Percentiles rank a stretch among this genome's conserved stretches.
phyloP scores from a whole-genome alignment of 2,113 vertebrate genomes.

The Psettodes erumei region DNA sequence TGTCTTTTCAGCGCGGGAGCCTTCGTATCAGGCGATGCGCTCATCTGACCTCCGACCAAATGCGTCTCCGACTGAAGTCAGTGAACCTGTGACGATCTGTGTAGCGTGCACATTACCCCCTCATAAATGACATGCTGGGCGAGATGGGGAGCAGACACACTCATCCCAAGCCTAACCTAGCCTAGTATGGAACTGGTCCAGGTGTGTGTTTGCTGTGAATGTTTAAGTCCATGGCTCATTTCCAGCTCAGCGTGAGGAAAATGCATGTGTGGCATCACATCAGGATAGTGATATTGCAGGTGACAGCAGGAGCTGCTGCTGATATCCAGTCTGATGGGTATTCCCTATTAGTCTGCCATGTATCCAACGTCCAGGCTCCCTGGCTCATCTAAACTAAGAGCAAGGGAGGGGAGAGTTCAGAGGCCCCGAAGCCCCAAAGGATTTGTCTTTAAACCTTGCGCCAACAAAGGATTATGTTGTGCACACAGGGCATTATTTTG shows the following conservation, averaged over 20 bases:
- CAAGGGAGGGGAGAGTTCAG: background rate
- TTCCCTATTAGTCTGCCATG: too few relatives aligned
- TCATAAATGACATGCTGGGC: slow-evolving; percentile 4
- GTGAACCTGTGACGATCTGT: slow-evolving; percentile 47
- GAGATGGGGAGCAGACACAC: background rate
- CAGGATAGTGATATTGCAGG: background rate
- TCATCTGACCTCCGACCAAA: slow-evolving; percentile 55
- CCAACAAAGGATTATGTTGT: background rate
- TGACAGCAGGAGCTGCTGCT: background rate
- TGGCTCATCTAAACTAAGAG: background rate
- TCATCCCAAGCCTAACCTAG: background rate
- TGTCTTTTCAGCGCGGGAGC: slow-evolving; percentile 18
- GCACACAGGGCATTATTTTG: background rate
- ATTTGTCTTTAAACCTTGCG: background rate
- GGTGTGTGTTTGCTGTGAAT: background rate
- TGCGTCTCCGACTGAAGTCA: slow-evolving; percentile 35
- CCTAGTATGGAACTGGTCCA: background rate
- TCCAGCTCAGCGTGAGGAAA: background rate
- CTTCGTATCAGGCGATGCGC: slow-evolving; percentile 26
- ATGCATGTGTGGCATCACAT: background rate
- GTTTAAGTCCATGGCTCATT: background rate
- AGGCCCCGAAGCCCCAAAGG: background rate
- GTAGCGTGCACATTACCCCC: slow-evolving; percentile 10
- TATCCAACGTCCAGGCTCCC: background rate
- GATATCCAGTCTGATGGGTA: background rate